Base-by-base conservation (phyloP, 2,113 vertebrate species). In the Procavia capensis region DNA sequence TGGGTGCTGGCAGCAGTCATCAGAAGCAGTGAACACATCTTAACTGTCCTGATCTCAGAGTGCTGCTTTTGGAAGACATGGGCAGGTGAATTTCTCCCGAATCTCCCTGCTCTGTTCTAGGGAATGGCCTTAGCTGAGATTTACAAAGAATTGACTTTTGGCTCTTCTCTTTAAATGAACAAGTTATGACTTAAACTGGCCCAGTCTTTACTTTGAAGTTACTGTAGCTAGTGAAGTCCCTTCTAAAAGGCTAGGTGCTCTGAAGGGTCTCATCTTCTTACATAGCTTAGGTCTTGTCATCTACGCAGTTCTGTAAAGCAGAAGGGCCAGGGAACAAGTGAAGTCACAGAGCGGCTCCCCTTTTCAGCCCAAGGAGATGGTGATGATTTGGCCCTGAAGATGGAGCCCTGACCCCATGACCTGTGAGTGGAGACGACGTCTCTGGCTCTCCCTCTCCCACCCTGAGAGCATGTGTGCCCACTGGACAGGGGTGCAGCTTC, bases 401-500 rank as follows among this genome's bases (percentile, higher is more conserved):
- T 50, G 72, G 29, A 87, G 39, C 81, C 61, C 64, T 82, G 63
- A 72, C 9, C 24, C 68, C 31, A 80, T 39, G n/a, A 31, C 17
- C 24, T 61, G 1, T 14, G 74, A 43, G 36, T 50, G 27, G 94
- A 0, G 54, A 70, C 82, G 11, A 6, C 54, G 88, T n/a, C 1
- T 20, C 45, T n/a, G 5, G 8, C 41, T 39, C 61, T 68, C 39
- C 34, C 9, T 43, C 10, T 36, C 74, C 36, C 31, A 8, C 88
- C 87, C 19, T 41, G 11, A 3, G 7, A 2, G 1, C 63, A 27
- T 59, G 76, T 47, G 63, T 88, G 88, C 84, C 91, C 91, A 66
- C 79, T 50, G 95, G 74, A 57, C 90, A 90, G 45, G 95, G 84
- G 50, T 63, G 72, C 96, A 92, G 84, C 86, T 97, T 95, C 97